Percentiles rank a stretch among this genome's conserved stretches.
These are phyloP conservation scores for Balaeniceps rex DNA, from an alignment of 2,113 vertebrate genomes.

Conservation along the genomic window DNA sequence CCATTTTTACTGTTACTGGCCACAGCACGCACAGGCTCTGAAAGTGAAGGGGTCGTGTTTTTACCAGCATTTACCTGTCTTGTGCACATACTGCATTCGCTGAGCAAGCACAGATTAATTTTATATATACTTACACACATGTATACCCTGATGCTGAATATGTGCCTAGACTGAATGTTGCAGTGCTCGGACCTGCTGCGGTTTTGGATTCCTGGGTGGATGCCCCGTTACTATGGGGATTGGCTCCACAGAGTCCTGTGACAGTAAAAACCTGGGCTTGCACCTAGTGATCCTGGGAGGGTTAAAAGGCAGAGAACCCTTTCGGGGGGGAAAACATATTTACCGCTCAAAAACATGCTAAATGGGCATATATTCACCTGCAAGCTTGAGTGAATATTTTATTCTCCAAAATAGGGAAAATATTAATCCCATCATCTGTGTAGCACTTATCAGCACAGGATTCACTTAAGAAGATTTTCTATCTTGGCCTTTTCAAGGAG, in stretches of 20 bases:
- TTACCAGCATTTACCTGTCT: neutral
- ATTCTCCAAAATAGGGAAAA: neutral
- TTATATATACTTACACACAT: too few species aligned
- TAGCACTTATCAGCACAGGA: constrained; percentile 33
- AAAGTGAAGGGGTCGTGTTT: accelerated
- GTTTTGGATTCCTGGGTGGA: neutral
- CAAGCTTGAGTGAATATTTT: neutral
- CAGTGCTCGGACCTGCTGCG: neutral
- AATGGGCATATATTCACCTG: constrained; percentile 14
- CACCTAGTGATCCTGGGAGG: neutral
- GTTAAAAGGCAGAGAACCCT: constrained; percentile 34
- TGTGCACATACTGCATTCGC: neutral
- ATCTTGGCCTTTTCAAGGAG: neutral
- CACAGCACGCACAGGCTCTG: accelerated
- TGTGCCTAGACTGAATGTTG: neutral
- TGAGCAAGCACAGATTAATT: neutral
- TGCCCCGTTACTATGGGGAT: constrained; percentile 33
- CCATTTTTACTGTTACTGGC: neutral
- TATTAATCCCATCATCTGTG: constrained; percentile 38
- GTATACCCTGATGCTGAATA: neutral
- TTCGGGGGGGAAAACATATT: neutral
- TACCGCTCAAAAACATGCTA: neutral
- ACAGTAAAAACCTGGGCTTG: neutral
- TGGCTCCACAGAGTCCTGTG: neutral
- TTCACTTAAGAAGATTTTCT: constrained; percentile 39